These are phyloP conservation scores for Porites australiensis DNA, from an alignment of 64 coral and sea anemone genomes.

Conservation along the genomic window DNA sequence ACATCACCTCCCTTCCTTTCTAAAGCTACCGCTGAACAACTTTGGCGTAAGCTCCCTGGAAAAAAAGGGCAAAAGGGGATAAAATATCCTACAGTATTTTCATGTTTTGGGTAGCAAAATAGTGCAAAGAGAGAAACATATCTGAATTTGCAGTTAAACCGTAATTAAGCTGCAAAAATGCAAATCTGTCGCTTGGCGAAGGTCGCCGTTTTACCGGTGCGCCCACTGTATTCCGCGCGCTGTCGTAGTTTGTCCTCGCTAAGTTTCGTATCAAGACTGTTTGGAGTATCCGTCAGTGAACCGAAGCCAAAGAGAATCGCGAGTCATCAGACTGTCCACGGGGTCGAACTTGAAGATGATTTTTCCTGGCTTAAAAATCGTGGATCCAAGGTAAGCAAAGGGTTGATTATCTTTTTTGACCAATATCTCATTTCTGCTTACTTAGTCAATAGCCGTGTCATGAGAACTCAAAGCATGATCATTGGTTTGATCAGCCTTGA, in stretches of 20 bases:
- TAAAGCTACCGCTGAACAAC: neutral
- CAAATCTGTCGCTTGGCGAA: neutral
- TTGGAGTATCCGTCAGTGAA: slow-evolving; percentile 22
- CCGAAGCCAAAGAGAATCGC: slow-evolving; percentile 29
- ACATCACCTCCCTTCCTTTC: too few relatives aligned
- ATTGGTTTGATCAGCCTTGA: too few relatives aligned
- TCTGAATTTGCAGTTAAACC: neutral
- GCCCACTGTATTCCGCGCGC: neutral
- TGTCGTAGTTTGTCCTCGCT: neutral
- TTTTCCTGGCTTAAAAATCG: slow-evolving; percentile 55
- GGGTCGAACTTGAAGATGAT: slow-evolving; percentile 54
- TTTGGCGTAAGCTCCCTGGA: neutral
- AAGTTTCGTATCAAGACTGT: slow-evolving; percentile 40
- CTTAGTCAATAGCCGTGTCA: too few relatives aligned
- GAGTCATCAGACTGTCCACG: slow-evolving; percentile 39
- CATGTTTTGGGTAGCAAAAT: neutral
- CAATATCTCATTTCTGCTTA: neutral
- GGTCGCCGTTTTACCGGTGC: neutral
- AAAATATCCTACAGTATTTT: neutral
- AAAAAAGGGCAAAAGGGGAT: neutral
- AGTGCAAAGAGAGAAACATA: neutral
- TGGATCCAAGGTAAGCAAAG: slow-evolving; percentile 41
- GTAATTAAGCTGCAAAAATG: neutral
- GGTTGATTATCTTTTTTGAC: neutral
- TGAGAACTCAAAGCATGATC: too few relatives aligned